phyloP scores from a whole-genome alignment of 2,797 vertebrate genomes.

The Ispidina lecontei region DNA sequence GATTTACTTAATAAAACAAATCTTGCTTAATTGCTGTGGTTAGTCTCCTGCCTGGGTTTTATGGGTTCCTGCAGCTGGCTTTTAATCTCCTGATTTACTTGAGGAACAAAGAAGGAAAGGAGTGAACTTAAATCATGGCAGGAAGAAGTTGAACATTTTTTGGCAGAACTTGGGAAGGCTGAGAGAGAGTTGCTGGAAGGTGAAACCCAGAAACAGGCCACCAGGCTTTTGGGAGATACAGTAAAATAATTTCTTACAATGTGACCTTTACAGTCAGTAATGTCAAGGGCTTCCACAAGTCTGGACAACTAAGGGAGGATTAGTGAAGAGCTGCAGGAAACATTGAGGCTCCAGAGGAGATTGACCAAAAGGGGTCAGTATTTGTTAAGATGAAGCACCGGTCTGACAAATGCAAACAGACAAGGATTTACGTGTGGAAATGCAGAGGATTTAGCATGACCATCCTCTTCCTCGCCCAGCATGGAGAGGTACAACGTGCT shows the following conservation, averaged over 20 bases:
- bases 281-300: background rate
- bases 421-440: background rate
- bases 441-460: background rate
- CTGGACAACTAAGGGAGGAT: background rate
- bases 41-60: conserved; percentile 40
- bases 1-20: conserved; percentile 22
- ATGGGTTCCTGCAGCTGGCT: conserved; percentile 45
- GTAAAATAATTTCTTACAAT: background rate
- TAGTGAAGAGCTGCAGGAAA: background rate
- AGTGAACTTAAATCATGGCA: conserved; percentile 7
- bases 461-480: background rate
- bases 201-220: background rate
- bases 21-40: conserved; percentile 39
- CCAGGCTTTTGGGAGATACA: background rate
- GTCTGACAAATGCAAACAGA: background rate
- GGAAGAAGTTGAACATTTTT: conserved; percentile 36
- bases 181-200: background rate
- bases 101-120: conserved; percentile 47
- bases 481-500: background rate
- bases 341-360: background rate
- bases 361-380: conserved; percentile 59
- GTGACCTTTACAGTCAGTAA: background rate
- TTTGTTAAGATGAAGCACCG: conserved; percentile 23
- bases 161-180: background rate
- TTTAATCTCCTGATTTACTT: conserved; percentile 46